A percentile compares a stretch with the other conserved stretches of the same genome.
Evolutionary conservation across 2,888 invertebrate species (phyloP).

Genomic region (Atrina japonica): DNA sequence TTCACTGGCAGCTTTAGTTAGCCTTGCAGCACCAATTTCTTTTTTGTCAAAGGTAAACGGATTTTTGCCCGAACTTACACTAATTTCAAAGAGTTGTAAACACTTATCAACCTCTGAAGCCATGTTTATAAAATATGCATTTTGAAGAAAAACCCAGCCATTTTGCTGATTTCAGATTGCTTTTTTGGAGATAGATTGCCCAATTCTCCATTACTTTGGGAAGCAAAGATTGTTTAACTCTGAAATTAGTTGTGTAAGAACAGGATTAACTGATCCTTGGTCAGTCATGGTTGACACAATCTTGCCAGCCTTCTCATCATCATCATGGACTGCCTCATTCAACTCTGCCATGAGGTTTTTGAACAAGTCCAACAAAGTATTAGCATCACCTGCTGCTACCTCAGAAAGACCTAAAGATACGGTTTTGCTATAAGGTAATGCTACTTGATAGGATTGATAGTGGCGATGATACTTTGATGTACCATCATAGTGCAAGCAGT

Average conservation of each 20-base stretch:
- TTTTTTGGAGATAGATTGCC: neutral
- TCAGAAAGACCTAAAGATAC: conserved; percentile 27
- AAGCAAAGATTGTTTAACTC: conserved; percentile 22
- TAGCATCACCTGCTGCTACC: conserved; percentile 22
- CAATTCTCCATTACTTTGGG: conserved; percentile 25
- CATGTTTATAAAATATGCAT: conserved; percentile 44
- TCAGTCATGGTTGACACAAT: conserved; percentile 39
- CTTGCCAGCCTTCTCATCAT: conserved; percentile 6
- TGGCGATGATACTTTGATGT: conserved; percentile 37
- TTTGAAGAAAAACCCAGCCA: conserved; percentile 36
- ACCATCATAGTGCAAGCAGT: conserved; percentile 34
- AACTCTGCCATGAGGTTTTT: conserved; percentile 7
- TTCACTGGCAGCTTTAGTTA: neutral
- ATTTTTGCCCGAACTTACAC: conserved; percentile 5
- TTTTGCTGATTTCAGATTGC: conserved; percentile 18
- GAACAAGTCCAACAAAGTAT: conserved; percentile 9
- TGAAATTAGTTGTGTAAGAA: conserved; percentile 21
- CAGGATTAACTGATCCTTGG: conserved; percentile 24
- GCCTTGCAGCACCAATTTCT: neutral
- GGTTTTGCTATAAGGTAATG: conserved; percentile 19
- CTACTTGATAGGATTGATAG: conserved; percentile 37
- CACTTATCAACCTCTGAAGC: conserved; percentile 35
- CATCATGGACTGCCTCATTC: neutral
- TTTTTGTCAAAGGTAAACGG: neutral
- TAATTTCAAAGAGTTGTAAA: conserved; percentile 28